phyloP scores from a whole-genome alignment of 2,797 vertebrate species.

The Fundulus diaphanus region DNA sequence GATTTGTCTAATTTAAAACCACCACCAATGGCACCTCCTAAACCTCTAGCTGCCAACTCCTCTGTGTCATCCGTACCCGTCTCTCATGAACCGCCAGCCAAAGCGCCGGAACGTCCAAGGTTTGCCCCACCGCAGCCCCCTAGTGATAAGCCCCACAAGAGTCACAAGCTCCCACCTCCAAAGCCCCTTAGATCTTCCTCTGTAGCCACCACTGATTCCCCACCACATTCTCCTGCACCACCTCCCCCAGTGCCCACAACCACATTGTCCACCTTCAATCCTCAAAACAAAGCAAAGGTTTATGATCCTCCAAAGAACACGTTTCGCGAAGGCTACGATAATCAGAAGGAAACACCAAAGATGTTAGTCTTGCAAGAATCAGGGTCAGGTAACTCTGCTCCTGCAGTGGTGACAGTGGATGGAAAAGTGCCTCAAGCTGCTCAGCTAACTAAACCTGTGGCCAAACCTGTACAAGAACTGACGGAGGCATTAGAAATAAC shows the following conservation, averaged over 20 bases:
- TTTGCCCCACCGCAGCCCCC: constrained; percentile 76
- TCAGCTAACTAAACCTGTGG: constrained; percentile 59
- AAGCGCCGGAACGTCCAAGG: constrained; percentile 61
- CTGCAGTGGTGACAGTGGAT: constrained; percentile 50
- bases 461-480: constrained; percentile 45
- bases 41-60: constrained; percentile 70
- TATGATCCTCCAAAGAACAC: constrained; percentile 64
- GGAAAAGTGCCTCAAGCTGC: constrained; percentile 48
- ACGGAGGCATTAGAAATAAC: constrained; percentile 48
- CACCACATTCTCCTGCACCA: constrained; percentile 58
- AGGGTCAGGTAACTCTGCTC: constrained; percentile 35
- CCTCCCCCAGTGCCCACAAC: constrained; percentile 49
- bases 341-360: constrained; percentile 61
- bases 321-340: constrained; percentile 35
- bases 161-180: constrained; percentile 71
- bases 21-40: constrained; percentile 77
- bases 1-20: constrained; percentile 66
- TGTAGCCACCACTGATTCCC: constrained; percentile 61
- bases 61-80: constrained; percentile 44
- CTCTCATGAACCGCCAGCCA: constrained; percentile 33
- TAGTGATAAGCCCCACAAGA: constrained; percentile 57
- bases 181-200: constrained; percentile 80
- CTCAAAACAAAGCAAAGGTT: constrained; percentile 76
- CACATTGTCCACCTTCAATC: constrained; percentile 79
- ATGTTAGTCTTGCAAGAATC: constrained; percentile 74